These are phyloP conservation scores for Drosophila novamexicana DNA, from an alignment of 1,140 invertebrate species.

Conservation along the genomic window DNA sequence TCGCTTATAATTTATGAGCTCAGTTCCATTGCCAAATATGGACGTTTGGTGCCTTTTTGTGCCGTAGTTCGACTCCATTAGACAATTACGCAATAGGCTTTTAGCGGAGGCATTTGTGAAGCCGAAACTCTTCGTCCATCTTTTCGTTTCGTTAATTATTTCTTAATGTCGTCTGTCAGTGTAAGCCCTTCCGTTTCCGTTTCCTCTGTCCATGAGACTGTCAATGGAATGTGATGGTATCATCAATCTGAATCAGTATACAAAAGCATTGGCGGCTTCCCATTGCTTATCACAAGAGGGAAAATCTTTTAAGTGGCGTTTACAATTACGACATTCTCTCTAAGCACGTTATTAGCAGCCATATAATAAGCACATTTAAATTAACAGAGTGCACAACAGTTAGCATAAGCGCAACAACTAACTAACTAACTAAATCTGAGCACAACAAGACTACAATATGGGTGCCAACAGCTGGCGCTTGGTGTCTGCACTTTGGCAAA, in stretches of 20 bases:
- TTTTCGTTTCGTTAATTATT: conserved; percentile 69
- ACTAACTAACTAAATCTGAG: conserved; percentile 20
- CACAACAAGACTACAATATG: conserved; percentile 21
- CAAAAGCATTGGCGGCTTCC: not conserved
- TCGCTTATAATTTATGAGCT: conserved; percentile 55
- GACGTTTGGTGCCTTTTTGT: conserved; percentile 37
- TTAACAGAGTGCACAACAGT: conserved; percentile 28
- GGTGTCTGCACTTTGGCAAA: conserved; percentile 65
- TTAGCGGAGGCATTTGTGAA: conserved; percentile 34
- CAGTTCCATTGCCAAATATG: conserved; percentile 34
- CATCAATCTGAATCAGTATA: conserved; percentile 70
- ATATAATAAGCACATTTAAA: conserved; percentile 64
- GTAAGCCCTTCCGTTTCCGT: conserved; percentile 57
- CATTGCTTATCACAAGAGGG: not conserved
- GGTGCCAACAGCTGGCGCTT: conserved; percentile 7
- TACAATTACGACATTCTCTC: conserved; percentile 52
- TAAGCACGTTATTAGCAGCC: conserved; percentile 52
- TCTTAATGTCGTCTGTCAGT: conserved; percentile 63
- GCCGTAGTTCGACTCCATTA: conserved; percentile 52
- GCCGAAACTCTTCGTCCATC: conserved; percentile 21
- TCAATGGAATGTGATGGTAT: conserved; percentile 54
- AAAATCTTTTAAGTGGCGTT: conserved; percentile 56
- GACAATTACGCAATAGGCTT: conserved; percentile 74
- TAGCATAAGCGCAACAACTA: conserved; percentile 32
- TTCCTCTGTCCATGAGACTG: conserved; percentile 48